Base-by-base conservation (phyloP, 2,888 invertebrate species). In the Rotaria magnacalcarata region DNA sequence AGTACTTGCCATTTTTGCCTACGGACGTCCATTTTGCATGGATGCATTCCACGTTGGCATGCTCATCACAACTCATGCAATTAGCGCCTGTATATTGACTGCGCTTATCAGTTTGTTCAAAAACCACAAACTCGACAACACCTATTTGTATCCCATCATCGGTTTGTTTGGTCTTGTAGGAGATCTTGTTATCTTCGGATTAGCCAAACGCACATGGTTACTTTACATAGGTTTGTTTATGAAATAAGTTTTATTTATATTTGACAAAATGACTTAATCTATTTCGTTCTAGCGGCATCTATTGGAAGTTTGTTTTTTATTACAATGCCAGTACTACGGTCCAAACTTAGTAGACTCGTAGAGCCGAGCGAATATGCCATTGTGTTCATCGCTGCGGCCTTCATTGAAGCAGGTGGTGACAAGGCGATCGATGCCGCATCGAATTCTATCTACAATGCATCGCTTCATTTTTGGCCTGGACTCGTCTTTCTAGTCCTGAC, bases 251-350 rank as follows among this genome's bases (percentile, higher is more conserved):
- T 60, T 10, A 60, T 60, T 14, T 60, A 2, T 27, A 11, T 14
- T 27, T 60, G 60, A 60, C n/a, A 60, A 60, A 11, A 27, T 14
- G 7, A 60, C 34, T 34, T 34, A 5, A 60, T 60, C 8, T 27
- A 27, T 60, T 60, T 27, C 2, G n/a, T 75, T 75, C 24, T 75
- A 75, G 75, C 41, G 41, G 43, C 43, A 41, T 75, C 16, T 24
- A 43, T 75, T 41, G 75, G 75, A 75, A 75, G 75, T 75, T 75
- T 75, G 19, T 75, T 75, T 75, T 75, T 75, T 24, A 24, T 75
- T 75, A 75, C 75, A 24, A 75, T 75, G 41, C 75, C 75, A 19
- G 21, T 43, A 43, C 19, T 75, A 43, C 19, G 75, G 24, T 75
- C 75, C 16, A 75, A 75, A 75, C 21, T 75, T 21, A 75, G 41